phyloP scores from a whole-genome alignment of 2,113 vertebrate genomes.

The Xiphias gladius region DNA sequence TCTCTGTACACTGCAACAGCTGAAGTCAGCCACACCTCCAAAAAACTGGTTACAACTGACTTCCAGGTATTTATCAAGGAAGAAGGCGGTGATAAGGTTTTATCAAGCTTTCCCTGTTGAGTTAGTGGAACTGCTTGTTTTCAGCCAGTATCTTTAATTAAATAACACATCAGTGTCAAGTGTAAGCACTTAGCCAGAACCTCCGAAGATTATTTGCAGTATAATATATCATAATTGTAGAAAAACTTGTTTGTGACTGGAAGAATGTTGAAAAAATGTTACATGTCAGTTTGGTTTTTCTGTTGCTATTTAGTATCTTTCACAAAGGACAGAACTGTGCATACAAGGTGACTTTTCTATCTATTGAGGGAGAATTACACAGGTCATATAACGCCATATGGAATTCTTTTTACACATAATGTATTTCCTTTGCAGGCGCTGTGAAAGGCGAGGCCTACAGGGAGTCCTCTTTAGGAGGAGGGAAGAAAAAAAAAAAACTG shows the following conservation, averaged over 20 bases:
- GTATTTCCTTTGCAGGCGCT: slow-evolving; percentile 84
- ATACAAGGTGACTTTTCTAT: slow-evolving; percentile 76
- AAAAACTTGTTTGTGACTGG: slow-evolving; percentile 8
- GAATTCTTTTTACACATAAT: slow-evolving; percentile 87
- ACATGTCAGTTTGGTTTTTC: not conserved
- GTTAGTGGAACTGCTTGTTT: slow-evolving; percentile 33
- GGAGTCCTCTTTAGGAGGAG: slow-evolving; percentile 83
- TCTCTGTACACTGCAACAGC: slow-evolving; percentile 65
- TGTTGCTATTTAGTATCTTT: too few relatives aligned
- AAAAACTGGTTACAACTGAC: slow-evolving; percentile 37
- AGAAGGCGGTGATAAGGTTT: slow-evolving; percentile 36
- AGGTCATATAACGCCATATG: slow-evolving; percentile 86
- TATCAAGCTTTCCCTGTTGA: slow-evolving; percentile 1
- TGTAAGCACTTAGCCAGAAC: not conserved
- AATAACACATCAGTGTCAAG: not conserved
- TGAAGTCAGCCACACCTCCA: slow-evolving; percentile 65
- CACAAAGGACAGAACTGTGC: slow-evolving; percentile 70
- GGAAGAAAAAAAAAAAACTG: slow-evolving; percentile 60
- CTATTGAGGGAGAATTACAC: slow-evolving; percentile 82
- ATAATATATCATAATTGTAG: not conserved
- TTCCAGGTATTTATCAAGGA: slow-evolving; percentile 54
- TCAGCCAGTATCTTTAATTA: not conserved
- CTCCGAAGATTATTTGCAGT: not conserved
- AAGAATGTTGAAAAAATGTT: slow-evolving; percentile 19
- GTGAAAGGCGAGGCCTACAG: slow-evolving; percentile 82